These are phyloP conservation scores for Planococcus citri DNA, from an alignment of 1,140 invertebrate genomes.

Conservation along the genomic window DNA sequence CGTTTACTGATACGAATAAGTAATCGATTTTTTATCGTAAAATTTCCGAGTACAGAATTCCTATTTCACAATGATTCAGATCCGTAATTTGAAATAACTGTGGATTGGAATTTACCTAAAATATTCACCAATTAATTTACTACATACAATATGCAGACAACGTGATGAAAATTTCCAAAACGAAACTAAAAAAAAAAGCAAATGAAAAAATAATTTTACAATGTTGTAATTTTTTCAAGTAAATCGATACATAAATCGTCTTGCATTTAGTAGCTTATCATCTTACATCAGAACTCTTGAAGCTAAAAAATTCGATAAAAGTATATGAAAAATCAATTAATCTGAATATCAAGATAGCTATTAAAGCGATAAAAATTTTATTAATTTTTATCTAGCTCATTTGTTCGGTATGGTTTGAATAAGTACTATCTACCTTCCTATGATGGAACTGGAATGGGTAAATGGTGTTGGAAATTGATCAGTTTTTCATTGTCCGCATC, in stretches of 20 bases:
- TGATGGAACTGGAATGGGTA: background rate
- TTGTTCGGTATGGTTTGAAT: background rate
- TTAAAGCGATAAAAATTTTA: background rate
- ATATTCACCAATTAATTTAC: too few relatives aligned
- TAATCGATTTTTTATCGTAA: background rate
- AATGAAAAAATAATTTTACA: too few relatives aligned
- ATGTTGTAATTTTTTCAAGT: too few relatives aligned
- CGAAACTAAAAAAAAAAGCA: too few relatives aligned
- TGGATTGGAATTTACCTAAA: too few relatives aligned
- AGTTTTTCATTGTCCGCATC: background rate
- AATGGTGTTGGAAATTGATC: background rate
- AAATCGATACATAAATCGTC: too few relatives aligned
- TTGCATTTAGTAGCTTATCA: too few relatives aligned
- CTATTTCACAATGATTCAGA: too few relatives aligned
- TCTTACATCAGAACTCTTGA: background rate
- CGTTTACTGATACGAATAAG: background rate
- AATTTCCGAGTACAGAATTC: background rate
- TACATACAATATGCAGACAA: too few relatives aligned
- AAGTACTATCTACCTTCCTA: too few relatives aligned
- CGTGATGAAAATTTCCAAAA: too few relatives aligned
- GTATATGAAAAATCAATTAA: background rate
- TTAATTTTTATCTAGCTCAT: background rate
- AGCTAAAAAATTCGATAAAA: background rate
- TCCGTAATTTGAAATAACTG: too few relatives aligned
- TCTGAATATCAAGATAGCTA: background rate